Base-by-base conservation (phyloP, 53 echinoderm and acorn worm species). In the Holothuria leucospilota region DNA sequence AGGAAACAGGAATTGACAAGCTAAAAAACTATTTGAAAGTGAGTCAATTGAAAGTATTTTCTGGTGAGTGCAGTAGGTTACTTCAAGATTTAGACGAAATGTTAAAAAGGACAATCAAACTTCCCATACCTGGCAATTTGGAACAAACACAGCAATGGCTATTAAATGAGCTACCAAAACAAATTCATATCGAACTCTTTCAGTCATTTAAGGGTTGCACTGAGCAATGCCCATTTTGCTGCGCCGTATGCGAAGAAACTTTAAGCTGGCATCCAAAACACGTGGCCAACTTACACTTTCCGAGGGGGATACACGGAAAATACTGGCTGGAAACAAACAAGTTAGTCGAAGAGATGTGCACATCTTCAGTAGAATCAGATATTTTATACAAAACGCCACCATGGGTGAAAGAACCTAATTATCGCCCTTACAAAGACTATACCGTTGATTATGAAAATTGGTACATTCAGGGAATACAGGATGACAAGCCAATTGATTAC, bases 221-320 rank as follows among this genome's bases (percentile, higher is more conserved):
- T 16, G 69, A 69, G 29, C 69, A 69, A 69, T 69, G 69, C 29
- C 69, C 69, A 24, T 69, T 69, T 69, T 69, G 69, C 15, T 28
- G 69, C 2, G 26, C 69, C 2, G 69, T 69, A 3, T 69, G 69
- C 29, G 69, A 69, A 11, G 11, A 69, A 5, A 39, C 29, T 18
- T 34, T 69, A 16, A 34, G 29, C 15, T 29, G 11, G 10, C 69
- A 69, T 39, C 18, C 29, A 26, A 26, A 69, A 26, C 69, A 69
- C 30, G 6, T 10, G 0, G 9, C 69, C 26, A 39, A 18, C 18
- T 39, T 69, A 4, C 69, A 69, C 29, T 69, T 18, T 69, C 69
- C 69, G 11, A 28, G 29, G 12, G 69, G 69, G 6, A 28, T 69
- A 18, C 26, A 1, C 1, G 69, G 69, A 2, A 28, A 29, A 29